These are phyloP conservation scores for Drosophila quadrilineata DNA, from an alignment of 1,140 invertebrate species.

Conservation along the genomic window DNA sequence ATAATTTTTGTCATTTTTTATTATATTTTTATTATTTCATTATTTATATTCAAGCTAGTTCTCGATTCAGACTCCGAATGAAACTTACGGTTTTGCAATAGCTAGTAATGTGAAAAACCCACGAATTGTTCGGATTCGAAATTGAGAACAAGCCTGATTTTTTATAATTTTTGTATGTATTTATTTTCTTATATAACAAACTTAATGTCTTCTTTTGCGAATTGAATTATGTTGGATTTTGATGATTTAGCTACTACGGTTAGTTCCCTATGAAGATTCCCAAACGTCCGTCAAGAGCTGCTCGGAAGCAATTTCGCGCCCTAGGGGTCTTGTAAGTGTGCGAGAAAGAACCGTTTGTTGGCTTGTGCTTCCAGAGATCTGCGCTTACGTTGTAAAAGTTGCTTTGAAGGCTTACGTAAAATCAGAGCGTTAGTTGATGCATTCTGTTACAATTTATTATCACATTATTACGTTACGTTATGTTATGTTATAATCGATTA, in stretches of 20 bases:
- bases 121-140: no score
- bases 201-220: constrained; percentile 4
- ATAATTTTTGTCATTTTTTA: no score
- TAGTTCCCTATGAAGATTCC: constrained; percentile 63
- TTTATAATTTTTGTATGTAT: constrained; percentile 5
- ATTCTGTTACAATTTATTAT: no score
- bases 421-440: no score
- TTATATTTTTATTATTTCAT: constrained; percentile 11
- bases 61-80: no score
- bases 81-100: no score
- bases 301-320: neutral
- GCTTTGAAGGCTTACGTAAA: constrained; percentile 40
- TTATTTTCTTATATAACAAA: constrained; percentile 25
- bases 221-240: constrained; percentile 9
- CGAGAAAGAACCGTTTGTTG: constrained; percentile 12
- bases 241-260: constrained; percentile 55
- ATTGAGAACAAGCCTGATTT: no score
- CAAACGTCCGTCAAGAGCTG: constrained; percentile 7
- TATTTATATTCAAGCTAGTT: no score
- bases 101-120: no score
- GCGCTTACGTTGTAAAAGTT: constrained; percentile 47
- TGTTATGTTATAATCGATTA: neutral
- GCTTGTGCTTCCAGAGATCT: constrained; percentile 56
- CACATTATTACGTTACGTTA: constrained; percentile 34
- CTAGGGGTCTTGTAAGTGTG: constrained; percentile 62